These are phyloP conservation scores for Todus mexicanus DNA, from an alignment of 2,797 vertebrate genomes.

Conservation along the genomic window DNA sequence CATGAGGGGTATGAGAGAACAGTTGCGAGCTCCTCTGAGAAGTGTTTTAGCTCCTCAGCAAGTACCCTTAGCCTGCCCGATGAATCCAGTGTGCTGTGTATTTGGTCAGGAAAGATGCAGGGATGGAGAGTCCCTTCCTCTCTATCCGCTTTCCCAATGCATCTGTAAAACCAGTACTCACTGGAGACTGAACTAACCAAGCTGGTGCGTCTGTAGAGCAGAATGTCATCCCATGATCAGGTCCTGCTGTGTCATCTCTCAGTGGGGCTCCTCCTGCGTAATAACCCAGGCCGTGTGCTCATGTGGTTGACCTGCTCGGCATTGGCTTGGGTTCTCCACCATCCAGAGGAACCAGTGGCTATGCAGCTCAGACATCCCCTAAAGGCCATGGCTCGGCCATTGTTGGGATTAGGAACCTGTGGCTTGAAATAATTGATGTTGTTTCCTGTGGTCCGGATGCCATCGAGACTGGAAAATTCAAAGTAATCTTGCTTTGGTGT, in stretches of 20 bases:
- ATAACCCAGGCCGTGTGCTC: neutral
- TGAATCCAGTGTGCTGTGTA: neutral
- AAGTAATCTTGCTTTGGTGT: neutral
- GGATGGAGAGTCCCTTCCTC: neutral
- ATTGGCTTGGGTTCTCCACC: neutral
- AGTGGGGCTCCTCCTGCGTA: neutral
- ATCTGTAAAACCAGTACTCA: neutral
- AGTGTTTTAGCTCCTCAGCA: neutral
- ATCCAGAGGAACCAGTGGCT: neutral
- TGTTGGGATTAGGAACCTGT: neutral
- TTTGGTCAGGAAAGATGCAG: neutral
- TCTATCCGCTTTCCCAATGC: neutral
- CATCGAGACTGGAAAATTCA: neutral
- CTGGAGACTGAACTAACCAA: neutral
- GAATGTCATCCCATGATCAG: accelerated
- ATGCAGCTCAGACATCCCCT: neutral
- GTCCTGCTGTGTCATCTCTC: neutral
- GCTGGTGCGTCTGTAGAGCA: neutral
- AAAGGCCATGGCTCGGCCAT: accelerated
- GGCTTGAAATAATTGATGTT: neutral
- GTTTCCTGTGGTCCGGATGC: neutral
- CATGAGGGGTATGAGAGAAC: neutral
- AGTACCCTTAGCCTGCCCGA: neutral
- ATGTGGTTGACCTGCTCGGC: accelerated
- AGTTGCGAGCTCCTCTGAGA: neutral